Evolutionary conservation across 2,113 vertebrate genomes (phyloP).

Genomic region (Chaetodon trifascialis): DNA sequence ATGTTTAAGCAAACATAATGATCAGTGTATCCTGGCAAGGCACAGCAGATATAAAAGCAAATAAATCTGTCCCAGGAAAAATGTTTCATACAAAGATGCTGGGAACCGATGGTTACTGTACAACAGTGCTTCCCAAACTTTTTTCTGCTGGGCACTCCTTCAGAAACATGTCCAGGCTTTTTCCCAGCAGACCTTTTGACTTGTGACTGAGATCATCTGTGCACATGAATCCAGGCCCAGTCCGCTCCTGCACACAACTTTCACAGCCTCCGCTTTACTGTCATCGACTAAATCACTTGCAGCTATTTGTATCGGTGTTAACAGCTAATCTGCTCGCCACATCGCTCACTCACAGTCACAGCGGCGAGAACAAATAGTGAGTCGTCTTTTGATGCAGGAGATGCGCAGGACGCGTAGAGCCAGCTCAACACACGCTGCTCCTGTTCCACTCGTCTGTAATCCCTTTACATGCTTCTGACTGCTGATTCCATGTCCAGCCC

Average conservation of each 20-base stretch:
- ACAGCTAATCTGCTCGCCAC: slow-evolving; percentile 27
- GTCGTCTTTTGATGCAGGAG: slow-evolving; percentile 19
- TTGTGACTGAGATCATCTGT: not conserved
- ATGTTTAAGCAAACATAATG: slow-evolving; percentile 19
- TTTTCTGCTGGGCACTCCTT: not conserved
- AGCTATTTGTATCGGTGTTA: slow-evolving; percentile 8
- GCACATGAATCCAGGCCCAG: not conserved
- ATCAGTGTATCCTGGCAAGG: not conserved
- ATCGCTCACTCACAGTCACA: slow-evolving; percentile 20
- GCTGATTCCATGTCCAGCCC: slow-evolving; percentile 16
- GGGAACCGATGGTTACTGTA: not conserved
- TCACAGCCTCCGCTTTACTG: slow-evolving; percentile 17
- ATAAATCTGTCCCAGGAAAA: not conserved
- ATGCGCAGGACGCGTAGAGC: slow-evolving; percentile 1
- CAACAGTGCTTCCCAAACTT: not conserved
- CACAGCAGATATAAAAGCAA: slow-evolving; percentile 1
- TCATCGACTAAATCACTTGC: slow-evolving; percentile 18
- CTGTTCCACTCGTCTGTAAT: slow-evolving; percentile 29
- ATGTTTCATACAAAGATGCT: not conserved
- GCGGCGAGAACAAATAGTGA: slow-evolving; percentile 34
- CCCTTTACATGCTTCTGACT: slow-evolving; percentile 34
- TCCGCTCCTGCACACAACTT: slow-evolving; percentile 8
- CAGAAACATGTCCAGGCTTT: not conserved
- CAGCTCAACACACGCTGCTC: slow-evolving; percentile 1
- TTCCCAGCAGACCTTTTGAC: not conserved